Evolutionary conservation across 1,140 invertebrate genomes (phyloP).

Genomic region (Drosophila kepulauana): DNA sequence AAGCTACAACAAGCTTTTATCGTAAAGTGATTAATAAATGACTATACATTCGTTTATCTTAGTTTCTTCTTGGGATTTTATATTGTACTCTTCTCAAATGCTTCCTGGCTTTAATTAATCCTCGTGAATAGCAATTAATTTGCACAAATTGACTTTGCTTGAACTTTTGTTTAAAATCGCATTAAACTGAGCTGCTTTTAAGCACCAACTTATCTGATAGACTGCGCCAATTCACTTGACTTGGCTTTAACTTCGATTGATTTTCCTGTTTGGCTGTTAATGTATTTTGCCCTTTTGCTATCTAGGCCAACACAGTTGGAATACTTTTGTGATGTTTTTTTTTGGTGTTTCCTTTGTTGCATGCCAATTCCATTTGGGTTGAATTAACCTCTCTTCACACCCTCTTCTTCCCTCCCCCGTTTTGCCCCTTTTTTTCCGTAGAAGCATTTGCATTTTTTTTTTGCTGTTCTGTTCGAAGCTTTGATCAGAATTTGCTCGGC

Average conservation of each 20-base stretch:
- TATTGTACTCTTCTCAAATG: too few species aligned
- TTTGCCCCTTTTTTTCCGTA: slow-evolving; percentile 4
- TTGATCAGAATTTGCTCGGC: slow-evolving; percentile 38
- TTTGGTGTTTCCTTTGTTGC: background rate
- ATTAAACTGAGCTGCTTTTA: background rate
- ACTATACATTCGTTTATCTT: too few species aligned
- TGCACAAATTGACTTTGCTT: background rate
- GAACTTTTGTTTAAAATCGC: background rate
- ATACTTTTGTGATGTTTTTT: background rate
- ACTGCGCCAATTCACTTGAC: background rate
- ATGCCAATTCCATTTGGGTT: slow-evolving; percentile 36
- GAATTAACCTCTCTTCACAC: too few species aligned
- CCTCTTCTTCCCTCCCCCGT: background rate
- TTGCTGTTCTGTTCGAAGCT: slow-evolving; percentile 1
- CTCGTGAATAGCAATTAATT: background rate
- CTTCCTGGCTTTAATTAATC: background rate
- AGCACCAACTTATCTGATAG: background rate
- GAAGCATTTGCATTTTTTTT: slow-evolving; percentile 25
- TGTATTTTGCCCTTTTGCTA: slow-evolving; percentile 2
- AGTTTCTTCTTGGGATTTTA: too few species aligned
- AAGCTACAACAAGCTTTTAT: too few species aligned
- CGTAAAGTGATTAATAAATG: too few species aligned
- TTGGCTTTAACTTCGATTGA: slow-evolving; percentile 16
- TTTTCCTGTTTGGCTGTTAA: slow-evolving; percentile 7
- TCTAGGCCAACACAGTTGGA: slow-evolving; percentile 16